phyloP scores from a whole-genome alignment of 2,113 vertebrate species.

The Hylia prasina region DNA sequence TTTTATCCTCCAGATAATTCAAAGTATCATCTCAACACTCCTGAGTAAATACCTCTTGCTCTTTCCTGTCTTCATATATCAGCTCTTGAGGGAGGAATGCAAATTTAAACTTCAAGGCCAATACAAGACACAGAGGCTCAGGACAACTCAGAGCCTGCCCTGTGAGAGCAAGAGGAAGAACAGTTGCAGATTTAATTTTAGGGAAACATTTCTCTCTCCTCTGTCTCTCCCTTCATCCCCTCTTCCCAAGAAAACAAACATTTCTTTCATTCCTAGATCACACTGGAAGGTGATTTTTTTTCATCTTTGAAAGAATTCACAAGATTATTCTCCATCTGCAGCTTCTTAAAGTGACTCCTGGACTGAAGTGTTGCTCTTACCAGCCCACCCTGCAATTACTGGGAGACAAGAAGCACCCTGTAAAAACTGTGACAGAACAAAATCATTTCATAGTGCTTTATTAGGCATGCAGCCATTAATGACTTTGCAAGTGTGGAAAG shows the following conservation, averaged over 20 bases:
- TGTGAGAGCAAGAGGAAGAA: not conserved
- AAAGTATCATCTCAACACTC: not conserved
- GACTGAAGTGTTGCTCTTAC: not conserved
- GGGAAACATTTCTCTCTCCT: not conserved
- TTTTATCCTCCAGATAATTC: not conserved
- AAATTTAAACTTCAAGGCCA: conserved; percentile 16
- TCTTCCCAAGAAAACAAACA: not conserved
- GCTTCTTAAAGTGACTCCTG: not conserved
- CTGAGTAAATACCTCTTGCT: not conserved
- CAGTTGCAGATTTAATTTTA: not conserved
- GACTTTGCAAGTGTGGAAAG: conserved; percentile 16
- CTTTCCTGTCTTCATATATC: not conserved
- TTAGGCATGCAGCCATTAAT: conserved; percentile 1
- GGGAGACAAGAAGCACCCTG: not conserved
- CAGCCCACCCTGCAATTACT: not conserved
- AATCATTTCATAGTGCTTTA: conserved; percentile 5
- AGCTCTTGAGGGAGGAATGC: not conserved
- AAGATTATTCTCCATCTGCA: not conserved
- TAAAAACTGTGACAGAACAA: conserved; percentile 1
- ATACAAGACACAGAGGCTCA: not conserved
- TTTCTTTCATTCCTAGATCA: not conserved
- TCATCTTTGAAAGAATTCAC: not conserved
- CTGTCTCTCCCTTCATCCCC: not conserved
- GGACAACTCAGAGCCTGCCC: not conserved
- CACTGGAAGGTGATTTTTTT: not conserved